phyloP scores from a whole-genome alignment of 2,113 vertebrate genomes.

The Pangasianodon gigas region DNA sequence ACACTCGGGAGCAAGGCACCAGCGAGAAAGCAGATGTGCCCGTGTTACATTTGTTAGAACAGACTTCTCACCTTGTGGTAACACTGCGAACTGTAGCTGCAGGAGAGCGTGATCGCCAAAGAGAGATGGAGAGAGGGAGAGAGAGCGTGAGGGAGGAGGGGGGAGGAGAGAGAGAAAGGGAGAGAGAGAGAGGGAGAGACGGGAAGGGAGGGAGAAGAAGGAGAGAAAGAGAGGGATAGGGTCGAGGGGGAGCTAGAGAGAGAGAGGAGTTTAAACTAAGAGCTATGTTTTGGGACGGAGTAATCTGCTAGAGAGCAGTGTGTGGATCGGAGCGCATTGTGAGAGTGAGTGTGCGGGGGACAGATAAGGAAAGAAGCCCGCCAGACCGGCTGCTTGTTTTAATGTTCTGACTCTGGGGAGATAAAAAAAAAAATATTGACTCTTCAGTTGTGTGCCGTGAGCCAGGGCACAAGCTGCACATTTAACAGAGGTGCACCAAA shows the following conservation, averaged over 20 bases:
- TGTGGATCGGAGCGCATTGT: slow-evolving; percentile 95
- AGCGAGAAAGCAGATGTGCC: slow-evolving; percentile 55
- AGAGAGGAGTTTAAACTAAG: slow-evolving; percentile 96
- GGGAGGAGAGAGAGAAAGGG: slow-evolving; percentile 45
- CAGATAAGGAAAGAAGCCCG: slow-evolving; percentile 89
- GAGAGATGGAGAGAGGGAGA: slow-evolving; percentile 57
- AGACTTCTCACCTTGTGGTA: slow-evolving; percentile 97
- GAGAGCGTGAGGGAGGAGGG: slow-evolving; percentile 56
- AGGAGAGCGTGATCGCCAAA: slow-evolving; percentile 61
- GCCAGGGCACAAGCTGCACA: slow-evolving; percentile 73
- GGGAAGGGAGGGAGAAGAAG: slow-evolving; percentile 38
- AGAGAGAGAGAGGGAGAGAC: slow-evolving; percentile 32
- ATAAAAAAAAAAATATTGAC: slow-evolving; percentile 88
- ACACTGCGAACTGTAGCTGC: slow-evolving; percentile 92
- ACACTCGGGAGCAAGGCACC: slow-evolving; percentile 34
- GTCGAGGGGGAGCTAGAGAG: slow-evolving; percentile 56
- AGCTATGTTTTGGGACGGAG: slow-evolving; percentile 99
- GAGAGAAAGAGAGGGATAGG: slow-evolving; percentile 48
- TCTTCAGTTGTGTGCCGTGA: slow-evolving; percentile 85
- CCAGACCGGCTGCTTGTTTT: slow-evolving; percentile 90
- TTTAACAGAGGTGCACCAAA: slow-evolving; percentile 72
- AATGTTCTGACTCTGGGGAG: slow-evolving; percentile 98
- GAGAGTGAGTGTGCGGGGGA: slow-evolving; percentile 81
- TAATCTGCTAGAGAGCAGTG: slow-evolving; percentile 97
- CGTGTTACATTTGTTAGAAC: slow-evolving; percentile 72